Evolutionary conservation across 2,888 invertebrate species (phyloP), one percentile per base, ranked within the genome.

Genomic region (Andrena flavipes): DNA sequence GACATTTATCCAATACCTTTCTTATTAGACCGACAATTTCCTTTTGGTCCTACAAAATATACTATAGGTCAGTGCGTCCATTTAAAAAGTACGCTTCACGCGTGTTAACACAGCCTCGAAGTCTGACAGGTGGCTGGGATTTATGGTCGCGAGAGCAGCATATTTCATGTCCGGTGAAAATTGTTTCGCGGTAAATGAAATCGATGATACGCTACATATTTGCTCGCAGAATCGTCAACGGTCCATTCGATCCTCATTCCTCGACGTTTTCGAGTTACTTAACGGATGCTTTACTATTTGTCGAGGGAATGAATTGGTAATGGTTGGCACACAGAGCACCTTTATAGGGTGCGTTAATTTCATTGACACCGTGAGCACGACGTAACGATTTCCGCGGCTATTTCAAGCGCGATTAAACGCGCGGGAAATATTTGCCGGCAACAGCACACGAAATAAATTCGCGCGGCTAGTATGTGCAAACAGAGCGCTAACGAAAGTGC

Each of bases 381-480:
- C 23, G 23, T 35, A 63, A 56, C 70, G 48, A 23, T 62, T 56
- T 23, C 30, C 54, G 42, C 1, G 62, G 42, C 10, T 16, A 26
- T 65, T 63, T 33, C 48, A 16, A 13, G 30, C 23, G 42, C 42
- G 77, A 75, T 78, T 75, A 68, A 78, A 68, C 63, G 54, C 20
- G 48, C 54, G 54, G 30, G 13, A 78, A 63, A 63, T 64, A 68
- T 80, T 77, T 62, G 65, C 65, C 1, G 30, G 10, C 51, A 35
- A 33, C 65, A 71, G 30, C 56, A 56, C 56, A 49, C 59, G 62
- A 49, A 63, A 80, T 77, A 77, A 80, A 80, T 80, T 33, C 26
- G 0, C 65, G 10, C 13, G 29, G 16, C 35, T 30, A 23, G 3
- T 49, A 16, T 42, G 33, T 29, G 62, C 67, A 77, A 77, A 72